Conservation (phyloP, 2,888 invertebrate genomes). For the Melanostoma scalare region DNA sequence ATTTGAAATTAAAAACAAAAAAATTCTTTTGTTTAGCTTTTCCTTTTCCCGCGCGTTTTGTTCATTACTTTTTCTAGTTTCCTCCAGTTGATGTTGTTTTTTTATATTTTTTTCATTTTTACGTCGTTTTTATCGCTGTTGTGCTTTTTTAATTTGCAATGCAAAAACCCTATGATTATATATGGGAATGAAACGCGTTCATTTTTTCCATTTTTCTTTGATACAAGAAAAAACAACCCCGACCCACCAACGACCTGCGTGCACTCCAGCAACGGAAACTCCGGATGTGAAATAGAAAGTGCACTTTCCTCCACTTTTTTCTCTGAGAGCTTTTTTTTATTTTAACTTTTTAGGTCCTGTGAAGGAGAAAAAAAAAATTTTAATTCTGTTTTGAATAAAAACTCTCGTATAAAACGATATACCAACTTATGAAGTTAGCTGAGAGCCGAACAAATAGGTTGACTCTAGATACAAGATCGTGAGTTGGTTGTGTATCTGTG, state of each 20-base stretch:
- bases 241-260: constrained; percentile 28
- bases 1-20: neutral
- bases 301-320: constrained; percentile 43
- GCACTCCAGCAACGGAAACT: constrained; percentile 44
- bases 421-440: constrained; percentile 26
- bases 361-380: constrained; percentile 35
- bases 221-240: neutral
- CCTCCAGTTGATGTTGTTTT: neutral
- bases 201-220: constrained; percentile 11
- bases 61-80: constrained; percentile 39
- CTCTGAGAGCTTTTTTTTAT: constrained; percentile 9
- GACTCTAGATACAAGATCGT: constrained; percentile 19
- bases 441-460: constrained; percentile 17
- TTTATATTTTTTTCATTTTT: neutral
- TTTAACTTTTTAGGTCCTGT: constrained; percentile 6
- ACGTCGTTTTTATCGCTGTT: constrained; percentile 42
- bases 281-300: constrained; percentile 66
- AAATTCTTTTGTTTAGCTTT: constrained; percentile 35
- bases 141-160: constrained; percentile 51
- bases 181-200: constrained; percentile 25
- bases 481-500: constrained; percentile 15
- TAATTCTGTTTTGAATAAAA: constrained; percentile 25
- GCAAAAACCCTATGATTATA: constrained; percentile 39
- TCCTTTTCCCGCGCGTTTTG: constrained; percentile 36
- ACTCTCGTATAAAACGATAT: constrained; percentile 43